phyloP scores from a whole-genome alignment of 2,797 vertebrate genomes.

The Acrocephalus scirpaceus region DNA sequence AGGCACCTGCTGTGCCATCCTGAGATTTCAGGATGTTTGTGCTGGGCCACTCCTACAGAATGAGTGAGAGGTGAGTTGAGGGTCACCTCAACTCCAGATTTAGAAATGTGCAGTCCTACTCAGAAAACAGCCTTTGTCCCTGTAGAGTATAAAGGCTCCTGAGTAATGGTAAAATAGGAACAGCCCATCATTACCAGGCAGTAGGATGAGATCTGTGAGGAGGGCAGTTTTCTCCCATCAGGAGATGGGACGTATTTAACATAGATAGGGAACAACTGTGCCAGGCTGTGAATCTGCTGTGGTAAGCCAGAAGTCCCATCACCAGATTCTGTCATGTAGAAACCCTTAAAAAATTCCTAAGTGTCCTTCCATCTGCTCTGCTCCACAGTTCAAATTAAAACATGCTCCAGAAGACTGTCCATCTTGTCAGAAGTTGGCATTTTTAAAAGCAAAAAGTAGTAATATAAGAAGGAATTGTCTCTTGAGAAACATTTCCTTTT shows the following conservation, averaged over 20 bases:
- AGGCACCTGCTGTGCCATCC: background rate
- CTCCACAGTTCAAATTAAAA: constrained; percentile 44
- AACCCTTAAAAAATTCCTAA: constrained; percentile 29
- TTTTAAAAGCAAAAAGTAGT: background rate
- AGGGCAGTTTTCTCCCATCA: background rate
- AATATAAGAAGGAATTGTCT: background rate
- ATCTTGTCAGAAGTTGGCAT: constrained; percentile 1
- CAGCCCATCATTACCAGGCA: background rate
- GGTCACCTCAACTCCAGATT: background rate
- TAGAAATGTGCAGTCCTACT: background rate
- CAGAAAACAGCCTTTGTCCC: background rate
- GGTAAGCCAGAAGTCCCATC: background rate
- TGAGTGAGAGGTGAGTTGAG: background rate
- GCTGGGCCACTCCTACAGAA: background rate
- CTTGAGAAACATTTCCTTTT: background rate
- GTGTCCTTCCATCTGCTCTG: constrained; percentile 26
- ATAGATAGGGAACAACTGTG: background rate
- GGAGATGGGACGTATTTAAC: background rate
- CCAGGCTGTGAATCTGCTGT: background rate
- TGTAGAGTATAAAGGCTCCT: background rate
- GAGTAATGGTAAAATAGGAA: background rate
- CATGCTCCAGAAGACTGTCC: constrained; percentile 22
- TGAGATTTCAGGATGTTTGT: background rate
- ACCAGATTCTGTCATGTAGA: background rate
- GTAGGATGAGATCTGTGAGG: background rate